phyloP scores from a whole-genome alignment of 1,140 invertebrate species.

The Drosophila tropicalis region DNA sequence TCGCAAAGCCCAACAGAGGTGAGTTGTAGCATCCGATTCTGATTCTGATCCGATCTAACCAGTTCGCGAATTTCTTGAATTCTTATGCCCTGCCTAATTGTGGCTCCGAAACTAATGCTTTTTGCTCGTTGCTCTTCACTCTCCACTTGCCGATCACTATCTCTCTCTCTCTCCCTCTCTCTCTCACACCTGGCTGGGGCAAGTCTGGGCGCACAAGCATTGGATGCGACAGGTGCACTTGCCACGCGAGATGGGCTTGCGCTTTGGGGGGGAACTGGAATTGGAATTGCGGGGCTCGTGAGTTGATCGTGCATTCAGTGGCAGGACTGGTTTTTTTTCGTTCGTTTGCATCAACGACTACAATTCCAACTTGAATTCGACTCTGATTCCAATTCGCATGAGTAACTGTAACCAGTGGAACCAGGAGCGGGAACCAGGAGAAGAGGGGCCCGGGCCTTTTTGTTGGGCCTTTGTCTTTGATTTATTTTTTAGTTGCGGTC shows the following conservation, averaged over 20 bases:
- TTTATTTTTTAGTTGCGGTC: background rate
- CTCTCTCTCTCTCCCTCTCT: conserved; percentile 2
- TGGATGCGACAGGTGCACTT: conserved; percentile 72
- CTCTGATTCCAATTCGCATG: background rate
- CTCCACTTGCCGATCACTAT: background rate
- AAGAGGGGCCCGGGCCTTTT: background rate
- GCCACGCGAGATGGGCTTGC: conserved; percentile 63
- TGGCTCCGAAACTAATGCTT: background rate
- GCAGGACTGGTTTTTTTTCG: conserved; percentile 46
- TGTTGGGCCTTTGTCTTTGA: background rate
- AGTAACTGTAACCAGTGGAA: conserved; percentile 12
- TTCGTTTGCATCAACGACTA: conserved; percentile 15
- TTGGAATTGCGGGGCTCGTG: conserved; percentile 34
- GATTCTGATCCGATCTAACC: conserved; percentile 1
- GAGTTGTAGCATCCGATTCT: conserved; percentile 19
- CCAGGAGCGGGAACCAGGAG: background rate
- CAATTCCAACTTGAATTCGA: conserved; percentile 15
- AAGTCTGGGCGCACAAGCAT: conserved; percentile 49
- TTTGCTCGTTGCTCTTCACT: background rate
- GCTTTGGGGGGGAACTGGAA: conserved; percentile 44
- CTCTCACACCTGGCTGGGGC: background rate
- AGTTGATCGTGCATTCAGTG: conserved; percentile 21
- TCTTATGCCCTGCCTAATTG: conserved; percentile 20
- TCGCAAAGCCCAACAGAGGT: conserved; percentile 28
- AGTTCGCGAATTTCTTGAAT: conserved; percentile 18